Evolutionary conservation across 2,888 invertebrate species (phyloP), one percentile per base, ranked within the genome.

Genomic region (Phortica magna): DNA sequence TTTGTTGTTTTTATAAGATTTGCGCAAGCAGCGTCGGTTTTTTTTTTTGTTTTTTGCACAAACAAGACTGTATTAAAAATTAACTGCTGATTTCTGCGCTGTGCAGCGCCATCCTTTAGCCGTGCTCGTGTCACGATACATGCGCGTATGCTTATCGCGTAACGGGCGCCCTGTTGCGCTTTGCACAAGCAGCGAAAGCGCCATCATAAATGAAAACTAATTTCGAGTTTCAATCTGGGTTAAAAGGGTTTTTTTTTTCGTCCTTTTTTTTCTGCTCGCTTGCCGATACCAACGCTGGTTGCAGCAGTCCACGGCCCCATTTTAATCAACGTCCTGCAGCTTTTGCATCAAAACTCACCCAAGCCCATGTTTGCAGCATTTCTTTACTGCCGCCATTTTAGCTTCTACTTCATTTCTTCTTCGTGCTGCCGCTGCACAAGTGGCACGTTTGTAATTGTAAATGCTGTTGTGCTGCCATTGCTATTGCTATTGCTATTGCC

Each of bases 151-250:
- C 48, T 48, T 48, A 48, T 12, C 48, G 48, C 10, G 2, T 12
- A 48, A 65, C 19, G 14, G 64, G 39, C 2, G 22, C 61, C 19
- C 61, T 41, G 67, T n/a, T 17, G 42, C 22, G 48, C 14, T 48
- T 48, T 48, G 14, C 48, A 48, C 48, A 9, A 48, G 48, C 48
- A 48, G 48, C 9, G 14, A 12, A 48, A 5, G 48, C 73, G 59
- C 19, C 80, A 80, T 77, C 87, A 82, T 83, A 87, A 88, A 87
- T 89, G 84, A 82, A 89, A 89, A 87, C 88, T 89, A 88, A 88
- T 89, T 87, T 88, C 82, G 79, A 85, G 87, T 84, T 88, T 83
- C 85, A 88, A 87, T 88, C 85, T 87, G 85, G 89, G 89, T 83
- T 87, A 87, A 89, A 89, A 83, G 85, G 81, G 83, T 79, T 78